Percentiles rank a stretch among this genome's conserved stretches.
Conservation (phyloP, 30 jellyfish, hydroid and myxozoan species). For the Cassiopea andromeda region DNA sequence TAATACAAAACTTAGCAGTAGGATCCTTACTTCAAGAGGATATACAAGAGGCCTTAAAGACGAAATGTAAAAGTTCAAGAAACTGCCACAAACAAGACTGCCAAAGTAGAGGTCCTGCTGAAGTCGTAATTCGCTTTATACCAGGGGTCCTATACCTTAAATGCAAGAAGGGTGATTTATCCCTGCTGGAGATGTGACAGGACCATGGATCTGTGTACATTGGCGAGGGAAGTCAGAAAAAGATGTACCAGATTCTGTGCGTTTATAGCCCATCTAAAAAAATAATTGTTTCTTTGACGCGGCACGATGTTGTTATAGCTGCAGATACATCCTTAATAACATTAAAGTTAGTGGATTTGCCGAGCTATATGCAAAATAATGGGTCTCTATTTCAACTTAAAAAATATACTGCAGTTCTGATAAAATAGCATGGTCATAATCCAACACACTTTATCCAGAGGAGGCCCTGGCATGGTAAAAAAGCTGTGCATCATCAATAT, state of each 20-base stretch:
- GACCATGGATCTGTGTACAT: neutral
- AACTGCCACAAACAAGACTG: neutral
- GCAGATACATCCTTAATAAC: too few relatives aligned
- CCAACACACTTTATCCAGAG: neutral
- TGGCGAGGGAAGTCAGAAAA: neutral
- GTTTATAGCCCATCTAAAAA: neutral
- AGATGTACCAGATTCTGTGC: neutral
- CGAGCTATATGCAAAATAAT: neutral
- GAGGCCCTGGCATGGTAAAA: neutral
- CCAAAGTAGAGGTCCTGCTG: neutral
- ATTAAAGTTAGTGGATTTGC: neutral
- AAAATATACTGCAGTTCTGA: neutral
- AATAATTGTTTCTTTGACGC: neutral
- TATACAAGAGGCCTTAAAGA: neutral
- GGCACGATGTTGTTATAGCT: neutral
- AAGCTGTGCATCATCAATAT: neutral
- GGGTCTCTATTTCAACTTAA: neutral
- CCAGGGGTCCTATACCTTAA: neutral
- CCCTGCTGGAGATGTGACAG: neutral
- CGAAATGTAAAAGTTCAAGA: neutral
- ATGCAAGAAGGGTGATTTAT: neutral
- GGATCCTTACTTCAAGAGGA: neutral
- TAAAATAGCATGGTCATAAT: neutral
- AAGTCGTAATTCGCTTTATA: neutral
- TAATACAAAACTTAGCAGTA: neutral